These are phyloP conservation scores for Brachyopa scutellaris DNA, from an alignment of 2,888 invertebrate genomes.

Conservation along the genomic window DNA sequence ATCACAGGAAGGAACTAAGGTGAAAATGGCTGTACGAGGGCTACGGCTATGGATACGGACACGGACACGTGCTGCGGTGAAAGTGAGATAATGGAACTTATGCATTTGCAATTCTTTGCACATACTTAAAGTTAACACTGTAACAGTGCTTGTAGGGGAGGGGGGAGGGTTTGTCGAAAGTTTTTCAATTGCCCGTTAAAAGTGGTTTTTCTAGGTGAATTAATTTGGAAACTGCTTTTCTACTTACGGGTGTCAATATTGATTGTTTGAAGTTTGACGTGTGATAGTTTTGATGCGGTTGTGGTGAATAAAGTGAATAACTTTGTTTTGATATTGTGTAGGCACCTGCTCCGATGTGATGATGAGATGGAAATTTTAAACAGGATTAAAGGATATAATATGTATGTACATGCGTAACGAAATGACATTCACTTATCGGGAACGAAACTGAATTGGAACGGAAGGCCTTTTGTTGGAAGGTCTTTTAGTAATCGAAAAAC, in stretches of 20 bases:
- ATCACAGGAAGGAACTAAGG: constrained; percentile 44
- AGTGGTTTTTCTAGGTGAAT: constrained; percentile 46
- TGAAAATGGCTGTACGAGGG: no score
- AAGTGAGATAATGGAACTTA: constrained; percentile 16
- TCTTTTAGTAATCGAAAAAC: no score
- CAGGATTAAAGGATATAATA: no score
- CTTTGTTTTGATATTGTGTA: no score
- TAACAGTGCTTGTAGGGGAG: background rate
- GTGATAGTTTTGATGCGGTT: background rate
- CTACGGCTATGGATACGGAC: no score
- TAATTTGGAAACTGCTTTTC: constrained; percentile 60
- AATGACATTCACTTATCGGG: no score
- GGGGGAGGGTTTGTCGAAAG: constrained; percentile 16
- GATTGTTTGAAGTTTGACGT: constrained; percentile 44
- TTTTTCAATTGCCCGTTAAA: constrained; percentile 31
- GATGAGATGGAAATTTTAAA: no score
- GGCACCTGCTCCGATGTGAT: no score
- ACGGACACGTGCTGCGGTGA: constrained; percentile 8
- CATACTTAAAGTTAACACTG: constrained; percentile 22
- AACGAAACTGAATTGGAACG: no score
- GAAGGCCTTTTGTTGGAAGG: no score
- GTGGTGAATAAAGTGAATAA: no score
- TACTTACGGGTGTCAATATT: constrained; percentile 62
- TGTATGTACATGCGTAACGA: no score
- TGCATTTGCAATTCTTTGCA: constrained; percentile 34